Conservation (phyloP, 2,888 invertebrate species). For the Cheilosia vulpina region DNA sequence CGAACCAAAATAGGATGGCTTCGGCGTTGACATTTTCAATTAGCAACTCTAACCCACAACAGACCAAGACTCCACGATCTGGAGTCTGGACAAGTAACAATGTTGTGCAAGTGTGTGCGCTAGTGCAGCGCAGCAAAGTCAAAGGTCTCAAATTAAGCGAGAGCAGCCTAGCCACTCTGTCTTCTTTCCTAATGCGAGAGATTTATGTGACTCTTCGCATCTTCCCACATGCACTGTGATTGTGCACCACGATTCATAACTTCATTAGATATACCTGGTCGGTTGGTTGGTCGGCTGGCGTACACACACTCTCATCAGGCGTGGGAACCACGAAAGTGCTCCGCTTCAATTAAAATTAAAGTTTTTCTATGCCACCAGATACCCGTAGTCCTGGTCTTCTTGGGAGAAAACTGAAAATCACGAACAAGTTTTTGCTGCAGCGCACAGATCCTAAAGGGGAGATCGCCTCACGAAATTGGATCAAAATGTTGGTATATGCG, state of each 20-base stretch:
- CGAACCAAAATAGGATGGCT: not conserved
- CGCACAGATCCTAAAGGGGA: constrained; percentile 68
- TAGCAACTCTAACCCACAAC: constrained; percentile 47
- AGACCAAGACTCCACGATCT: constrained; percentile 23
- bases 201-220: constrained; percentile 68
- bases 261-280: constrained; percentile 55
- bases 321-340: constrained; percentile 75
- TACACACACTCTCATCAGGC: constrained; percentile 43
- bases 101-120: constrained; percentile 33
- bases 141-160: constrained; percentile 68
- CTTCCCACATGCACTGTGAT: constrained; percentile 64
- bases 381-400: constrained; percentile 25
- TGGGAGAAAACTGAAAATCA: constrained; percentile 70
- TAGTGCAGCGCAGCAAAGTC: constrained; percentile 38
- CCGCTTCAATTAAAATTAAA: constrained; percentile 75
- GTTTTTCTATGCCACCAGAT: constrained; percentile 54
- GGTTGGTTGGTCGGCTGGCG: not conserved
- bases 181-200: constrained; percentile 58
- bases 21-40: constrained; percentile 56
- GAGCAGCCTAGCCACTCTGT: constrained; percentile 31
- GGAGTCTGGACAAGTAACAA: constrained; percentile 26
- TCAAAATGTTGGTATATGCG: constrained; percentile 39
- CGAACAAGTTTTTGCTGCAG: constrained; percentile 64
- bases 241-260: constrained; percentile 68
- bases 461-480: constrained; percentile 73